Base-by-base conservation (phyloP, 1,140 invertebrate species). In the Pseudobourletiella spinata region DNA sequence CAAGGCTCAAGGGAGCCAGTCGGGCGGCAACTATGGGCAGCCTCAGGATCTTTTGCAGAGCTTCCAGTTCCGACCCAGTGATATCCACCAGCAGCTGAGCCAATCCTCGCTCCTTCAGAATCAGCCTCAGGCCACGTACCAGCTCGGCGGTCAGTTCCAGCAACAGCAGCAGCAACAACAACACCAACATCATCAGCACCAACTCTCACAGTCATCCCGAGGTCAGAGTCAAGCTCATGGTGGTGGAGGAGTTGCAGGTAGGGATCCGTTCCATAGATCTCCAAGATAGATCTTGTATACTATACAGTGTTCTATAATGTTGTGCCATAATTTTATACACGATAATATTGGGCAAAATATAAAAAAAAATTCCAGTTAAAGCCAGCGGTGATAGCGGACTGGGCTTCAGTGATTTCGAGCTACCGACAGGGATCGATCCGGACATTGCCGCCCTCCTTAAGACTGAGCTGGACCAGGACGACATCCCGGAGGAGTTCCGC, bases 401-500 rank as follows among this genome's bases (percentile, higher is more conserved):
- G 22, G 61, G 65, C 24, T 67, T 67, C 50, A 50, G 32, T n/a
- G 61, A 67, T 20, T 63, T 67, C 57, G 61, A 67, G 50, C 24
- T 67, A 6, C 65, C 65, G 16, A 16, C 65, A 1, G 56, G 54
- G 4, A 29, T 69, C 18, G 68, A 69, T 42, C 68, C 68, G 0
- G 68, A 69, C 59, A 69, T 69, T 57, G 64, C 65, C 11, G 59
- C 68, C 4, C 16, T 69, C 2, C 24, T 69, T 1, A 61, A 61
- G 43, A 48, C 64, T 0, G 64, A 69, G 48, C 29, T 69, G 57
- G 64, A 66, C 26, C 66, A 69, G 44, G 68, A 69, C 29, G 64
- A 69, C 50, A 65, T 66, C 25, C 68, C 64, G 16, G 62, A 64
- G 32, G 64, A 69, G 42, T 61, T 64, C 32, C 30, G 68, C 3